These are phyloP conservation scores for Syrmaticus mikado DNA, from an alignment of 2,113 vertebrate genomes.

Conservation along the genomic window DNA sequence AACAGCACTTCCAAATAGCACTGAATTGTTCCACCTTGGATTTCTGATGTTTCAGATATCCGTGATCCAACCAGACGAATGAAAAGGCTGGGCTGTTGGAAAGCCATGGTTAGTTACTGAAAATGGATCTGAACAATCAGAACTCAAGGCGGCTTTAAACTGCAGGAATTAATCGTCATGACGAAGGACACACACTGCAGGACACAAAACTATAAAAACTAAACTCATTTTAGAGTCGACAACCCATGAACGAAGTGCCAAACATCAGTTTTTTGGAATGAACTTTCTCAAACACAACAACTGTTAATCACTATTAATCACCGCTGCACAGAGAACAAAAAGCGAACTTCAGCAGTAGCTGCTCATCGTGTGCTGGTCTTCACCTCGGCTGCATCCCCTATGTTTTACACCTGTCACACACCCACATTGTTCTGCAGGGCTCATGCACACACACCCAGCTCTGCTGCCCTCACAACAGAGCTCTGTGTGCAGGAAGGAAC, in stretches of 20 bases:
- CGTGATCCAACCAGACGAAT: neutral
- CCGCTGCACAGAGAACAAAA: neutral
- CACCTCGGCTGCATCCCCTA: neutral
- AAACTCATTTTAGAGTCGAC: neutral
- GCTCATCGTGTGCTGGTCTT: neutral
- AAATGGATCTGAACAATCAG: neutral
- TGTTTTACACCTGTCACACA: neutral
- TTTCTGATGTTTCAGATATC: rapidly evolving
- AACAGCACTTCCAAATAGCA: neutral
- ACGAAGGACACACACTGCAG: rapidly evolving
- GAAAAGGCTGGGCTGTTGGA: neutral
- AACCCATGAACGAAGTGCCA: rapidly evolving
- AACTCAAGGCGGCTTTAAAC: neutral
- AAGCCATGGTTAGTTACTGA: neutral
- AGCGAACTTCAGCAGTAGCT: neutral
- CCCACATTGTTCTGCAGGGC: rapidly evolving
- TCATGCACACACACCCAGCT: rapidly evolving
- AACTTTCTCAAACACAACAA: neutral
- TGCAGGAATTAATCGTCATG: rapidly evolving
- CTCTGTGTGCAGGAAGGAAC: neutral
- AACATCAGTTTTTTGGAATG: rapidly evolving
- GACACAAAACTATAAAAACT: neutral
- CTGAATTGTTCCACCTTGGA: rapidly evolving
- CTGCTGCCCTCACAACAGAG: neutral
- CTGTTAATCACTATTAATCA: rapidly evolving